These are phyloP conservation scores for Caenorhabditis macrosperma DNA, from an alignment of 2,888 invertebrate genomes.

Conservation along the genomic window DNA sequence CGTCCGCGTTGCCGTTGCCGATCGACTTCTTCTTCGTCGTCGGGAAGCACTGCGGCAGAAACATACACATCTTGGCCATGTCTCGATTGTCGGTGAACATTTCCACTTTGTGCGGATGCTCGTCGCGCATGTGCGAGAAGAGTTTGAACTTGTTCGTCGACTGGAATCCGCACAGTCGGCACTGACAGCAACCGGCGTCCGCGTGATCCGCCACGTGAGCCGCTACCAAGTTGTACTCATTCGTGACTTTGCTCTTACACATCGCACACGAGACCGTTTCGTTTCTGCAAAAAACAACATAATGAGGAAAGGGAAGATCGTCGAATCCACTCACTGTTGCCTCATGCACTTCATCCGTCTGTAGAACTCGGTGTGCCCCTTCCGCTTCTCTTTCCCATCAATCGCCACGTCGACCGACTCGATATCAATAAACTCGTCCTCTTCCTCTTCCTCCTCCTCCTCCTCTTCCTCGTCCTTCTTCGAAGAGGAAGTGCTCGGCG, in stretches of 20 bases:
- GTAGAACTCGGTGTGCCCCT: constrained; percentile 71
- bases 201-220: constrained; percentile 66
- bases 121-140: constrained; percentile 64
- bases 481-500: constrained; percentile 53
- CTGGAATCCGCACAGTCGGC: constrained; percentile 65
- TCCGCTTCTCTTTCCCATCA: constrained; percentile 65
- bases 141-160: constrained; percentile 59
- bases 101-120: constrained; percentile 62
- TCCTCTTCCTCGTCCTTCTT: constrained; percentile 51
- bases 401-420: constrained; percentile 61
- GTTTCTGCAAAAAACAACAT: too few relatives aligned
- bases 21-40: constrained; percentile 53
- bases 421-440: constrained; percentile 69
- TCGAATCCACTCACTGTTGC: constrained; percentile 61
- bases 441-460: constrained; percentile 66
- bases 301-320: too few relatives aligned
- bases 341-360: constrained; percentile 68
- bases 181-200: constrained; percentile 62
- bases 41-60: constrained; percentile 59
- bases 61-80: constrained; percentile 59
- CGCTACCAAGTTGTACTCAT: constrained; percentile 65
- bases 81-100: constrained; percentile 63
- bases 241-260: constrained; percentile 61
- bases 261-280: constrained; percentile 58
- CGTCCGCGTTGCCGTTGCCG: constrained; percentile 35